Percentiles rank a stretch among this genome's conserved stretches.
phyloP scores from a whole-genome alignment of 2,797 vertebrate species.

The Labroides dimidiatus region DNA sequence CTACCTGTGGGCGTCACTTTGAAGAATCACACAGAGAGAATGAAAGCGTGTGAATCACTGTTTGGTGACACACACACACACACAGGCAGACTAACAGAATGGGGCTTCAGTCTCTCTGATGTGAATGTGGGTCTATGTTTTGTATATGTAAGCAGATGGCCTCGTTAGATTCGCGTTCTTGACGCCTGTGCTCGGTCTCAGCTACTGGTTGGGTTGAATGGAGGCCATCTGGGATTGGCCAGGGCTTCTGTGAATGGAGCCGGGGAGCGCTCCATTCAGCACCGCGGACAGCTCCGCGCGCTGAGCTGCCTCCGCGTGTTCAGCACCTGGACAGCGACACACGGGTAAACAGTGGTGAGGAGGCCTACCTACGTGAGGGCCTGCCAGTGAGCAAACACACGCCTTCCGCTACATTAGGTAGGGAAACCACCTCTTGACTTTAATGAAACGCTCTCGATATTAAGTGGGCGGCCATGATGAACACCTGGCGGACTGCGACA shows the following conservation, averaged over 20 bases:
- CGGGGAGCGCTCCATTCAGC: slow-evolving; percentile 64
- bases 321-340: no score
- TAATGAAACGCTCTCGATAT: slow-evolving; percentile 79
- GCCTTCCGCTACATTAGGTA: slow-evolving; percentile 75
- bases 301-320: no score
- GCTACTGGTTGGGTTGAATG: slow-evolving; percentile 65
- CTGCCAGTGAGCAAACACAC: slow-evolving; percentile 70
- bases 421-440: slow-evolving; percentile 81
- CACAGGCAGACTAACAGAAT: background rate
- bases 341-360: slow-evolving; percentile 32
- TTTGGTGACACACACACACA: slow-evolving; percentile 26
- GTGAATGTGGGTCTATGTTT: background rate
- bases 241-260: slow-evolving; percentile 77
- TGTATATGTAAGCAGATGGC: slow-evolving; percentile 57
- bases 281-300: slow-evolving; percentile 64
- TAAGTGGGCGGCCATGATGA: slow-evolving; percentile 71
- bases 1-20: background rate
- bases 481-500: slow-evolving; percentile 79
- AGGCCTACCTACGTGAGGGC: slow-evolving; percentile 14
- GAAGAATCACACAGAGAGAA: background rate
- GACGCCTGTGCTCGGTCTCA: slow-evolving; percentile 41
- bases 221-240: slow-evolving; percentile 73
- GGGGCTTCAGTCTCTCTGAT: background rate
- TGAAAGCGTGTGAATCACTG: slow-evolving; percentile 8
- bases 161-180: slow-evolving; percentile 35